Evolutionary conservation across 2,797 vertebrate species (phyloP).

Genomic region (Aratinga solstitialis): DNA sequence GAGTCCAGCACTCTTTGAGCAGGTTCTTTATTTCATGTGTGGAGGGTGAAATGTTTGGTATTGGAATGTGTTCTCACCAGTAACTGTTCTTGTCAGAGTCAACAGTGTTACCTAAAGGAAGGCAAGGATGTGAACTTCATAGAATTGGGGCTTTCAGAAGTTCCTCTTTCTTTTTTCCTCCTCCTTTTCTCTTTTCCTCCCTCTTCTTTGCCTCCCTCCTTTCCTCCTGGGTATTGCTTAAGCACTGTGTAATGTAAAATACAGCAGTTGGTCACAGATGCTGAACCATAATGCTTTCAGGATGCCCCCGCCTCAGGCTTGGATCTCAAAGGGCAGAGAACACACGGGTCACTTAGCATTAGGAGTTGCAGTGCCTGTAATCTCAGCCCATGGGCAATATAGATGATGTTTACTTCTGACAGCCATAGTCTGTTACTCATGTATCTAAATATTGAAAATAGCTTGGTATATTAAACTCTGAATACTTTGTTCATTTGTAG

Average conservation of each 20-base stretch:
- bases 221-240: background rate
- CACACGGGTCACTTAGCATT: accelerated
- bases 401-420: background rate
- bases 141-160: background rate
- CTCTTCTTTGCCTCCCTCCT: background rate
- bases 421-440: accelerated
- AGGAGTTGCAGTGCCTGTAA: background rate
- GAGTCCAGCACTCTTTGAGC: background rate
- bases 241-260: background rate
- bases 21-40: background rate
- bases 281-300: background rate
- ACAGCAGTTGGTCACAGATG: background rate
- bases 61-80: background rate
- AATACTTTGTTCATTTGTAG: slow-evolving; percentile 20
- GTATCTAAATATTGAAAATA: background rate
- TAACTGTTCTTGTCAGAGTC: background rate
- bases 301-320: background rate
- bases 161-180: background rate
- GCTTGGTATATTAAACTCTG: background rate
- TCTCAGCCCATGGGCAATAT: background rate
- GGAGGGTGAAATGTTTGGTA: background rate
- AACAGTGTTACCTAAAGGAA: background rate
- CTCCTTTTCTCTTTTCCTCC: background rate
- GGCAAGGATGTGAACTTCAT: accelerated
- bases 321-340: background rate